Percentiles rank a stretch among this genome's conserved stretches.
These are phyloP conservation scores for Cerastis rubricosa DNA, from an alignment of 2,888 invertebrate species.

Conservation along the genomic window DNA sequence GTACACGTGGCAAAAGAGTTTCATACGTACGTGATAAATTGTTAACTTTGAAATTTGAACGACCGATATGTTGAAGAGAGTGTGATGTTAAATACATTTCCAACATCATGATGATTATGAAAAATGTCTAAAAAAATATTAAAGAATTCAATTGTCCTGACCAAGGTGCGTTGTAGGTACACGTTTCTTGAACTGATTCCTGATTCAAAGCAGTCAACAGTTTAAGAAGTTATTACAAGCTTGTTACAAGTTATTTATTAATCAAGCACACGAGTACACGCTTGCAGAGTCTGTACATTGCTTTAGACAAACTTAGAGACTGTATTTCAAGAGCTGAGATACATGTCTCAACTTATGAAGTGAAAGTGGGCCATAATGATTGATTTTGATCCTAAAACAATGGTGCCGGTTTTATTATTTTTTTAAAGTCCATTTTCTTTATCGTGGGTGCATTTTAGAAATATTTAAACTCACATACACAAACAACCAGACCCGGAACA, in stretches of 20 bases:
- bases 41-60: background rate
- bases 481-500: too few species aligned
- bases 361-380: too few species aligned
- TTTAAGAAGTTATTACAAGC: background rate
- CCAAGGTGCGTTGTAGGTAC: background rate
- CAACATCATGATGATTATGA: background rate
- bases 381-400: too few species aligned
- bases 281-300: background rate
- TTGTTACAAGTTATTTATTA: too few species aligned
- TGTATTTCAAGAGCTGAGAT: too few species aligned
- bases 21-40: background rate
- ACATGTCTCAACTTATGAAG: background rate
- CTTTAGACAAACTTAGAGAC: background rate
- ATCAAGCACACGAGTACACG: background rate
- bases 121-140: background rate
- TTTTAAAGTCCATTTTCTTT: too few species aligned
- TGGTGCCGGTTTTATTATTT: too few species aligned
- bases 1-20: slow-evolving; percentile 20
- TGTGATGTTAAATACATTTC: background rate
- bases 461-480: too few species aligned
- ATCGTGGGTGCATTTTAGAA: too few species aligned
- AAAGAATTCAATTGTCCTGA: background rate
- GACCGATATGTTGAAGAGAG: background rate
- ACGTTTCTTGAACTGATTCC: too few species aligned
- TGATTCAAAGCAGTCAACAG: background rate